These are phyloP conservation scores for Andrena flavipes DNA, from an alignment of 2,888 invertebrate species.

Conservation along the genomic window DNA sequence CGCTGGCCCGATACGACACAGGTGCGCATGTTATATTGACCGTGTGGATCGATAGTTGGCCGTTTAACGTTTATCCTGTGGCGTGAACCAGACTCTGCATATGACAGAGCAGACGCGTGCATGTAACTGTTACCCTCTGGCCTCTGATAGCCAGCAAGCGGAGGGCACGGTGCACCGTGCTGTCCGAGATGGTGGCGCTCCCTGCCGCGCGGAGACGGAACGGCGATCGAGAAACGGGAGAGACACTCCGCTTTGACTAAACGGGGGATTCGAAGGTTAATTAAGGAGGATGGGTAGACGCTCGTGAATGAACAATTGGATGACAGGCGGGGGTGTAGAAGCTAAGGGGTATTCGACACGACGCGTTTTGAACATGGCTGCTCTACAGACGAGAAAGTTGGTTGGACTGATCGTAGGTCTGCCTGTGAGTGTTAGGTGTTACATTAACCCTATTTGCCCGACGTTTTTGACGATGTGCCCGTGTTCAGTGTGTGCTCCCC, in stretches of 20 bases:
- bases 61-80: constrained; percentile 25
- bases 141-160: constrained; percentile 29
- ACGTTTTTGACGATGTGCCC: constrained; percentile 78
- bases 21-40: constrained; percentile 54
- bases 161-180: constrained; percentile 23
- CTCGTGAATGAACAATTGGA: too few species aligned
- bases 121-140: constrained; percentile 45
- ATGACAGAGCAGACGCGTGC: constrained; percentile 44
- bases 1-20: constrained; percentile 30
- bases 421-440: constrained; percentile 83
- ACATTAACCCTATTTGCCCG: constrained; percentile 77
- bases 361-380: constrained; percentile 58
- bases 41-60: constrained; percentile 51
- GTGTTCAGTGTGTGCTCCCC: constrained; percentile 76
- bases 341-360: constrained; percentile 69
- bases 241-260: not conserved
- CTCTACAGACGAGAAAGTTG: constrained; percentile 75
- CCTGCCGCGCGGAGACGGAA: not conserved
- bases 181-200: constrained; percentile 29
- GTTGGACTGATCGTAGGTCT: constrained; percentile 81
- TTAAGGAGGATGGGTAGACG: too few species aligned
- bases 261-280: too few species aligned
- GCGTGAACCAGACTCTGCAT: constrained; percentile 20
- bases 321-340: not conserved
- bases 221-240: constrained; percentile 51